Evolutionary conservation across 2,797 vertebrate species (phyloP).

Genomic region (Esox masquinongy): DNA sequence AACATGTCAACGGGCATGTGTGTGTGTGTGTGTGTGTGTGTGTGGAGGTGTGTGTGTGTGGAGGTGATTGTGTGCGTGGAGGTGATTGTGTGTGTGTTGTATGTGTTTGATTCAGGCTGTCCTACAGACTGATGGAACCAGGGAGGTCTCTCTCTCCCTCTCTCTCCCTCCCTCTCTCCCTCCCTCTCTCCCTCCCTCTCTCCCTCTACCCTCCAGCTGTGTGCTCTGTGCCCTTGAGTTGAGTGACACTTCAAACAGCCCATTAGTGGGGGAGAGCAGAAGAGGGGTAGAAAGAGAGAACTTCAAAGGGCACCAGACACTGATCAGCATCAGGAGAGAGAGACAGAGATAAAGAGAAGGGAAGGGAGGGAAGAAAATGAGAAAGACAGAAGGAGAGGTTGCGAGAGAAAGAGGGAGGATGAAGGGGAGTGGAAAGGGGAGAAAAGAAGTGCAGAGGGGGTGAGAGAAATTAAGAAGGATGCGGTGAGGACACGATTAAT

Average conservation of each 20-base stretch:
- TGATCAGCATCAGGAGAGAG: constrained; percentile 53
- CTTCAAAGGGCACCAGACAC: constrained; percentile 68
- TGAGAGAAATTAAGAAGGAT: neutral
- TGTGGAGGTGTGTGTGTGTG: neutral
- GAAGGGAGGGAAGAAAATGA: constrained; percentile 41
- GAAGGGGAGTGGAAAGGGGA: no score
- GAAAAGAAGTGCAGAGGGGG: no score
- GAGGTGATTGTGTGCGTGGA: no score
- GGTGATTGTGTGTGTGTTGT: neutral
- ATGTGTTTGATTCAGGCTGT: constrained; percentile 12
- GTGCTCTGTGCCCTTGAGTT: constrained; percentile 73
- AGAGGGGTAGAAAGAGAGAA: constrained; percentile 52
- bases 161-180: neutral
- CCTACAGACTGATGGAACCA: constrained; percentile 30
- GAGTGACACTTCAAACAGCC: constrained; percentile 77
- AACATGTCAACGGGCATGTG: neutral
- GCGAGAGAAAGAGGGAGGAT: neutral
- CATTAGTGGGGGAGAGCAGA: constrained; percentile 65
- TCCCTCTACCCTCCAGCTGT: constrained; percentile 47
- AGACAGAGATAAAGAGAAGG: neutral
- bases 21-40: neutral
- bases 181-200: neutral
- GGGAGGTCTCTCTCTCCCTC: constrained; percentile 8
- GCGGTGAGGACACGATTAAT: neutral
- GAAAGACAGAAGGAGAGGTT: constrained; percentile 16